Percentiles rank a stretch among this genome's conserved stretches.
Evolutionary conservation across 2,797 vertebrate genomes (phyloP).

Genomic region (Synanceia verrucosa): DNA sequence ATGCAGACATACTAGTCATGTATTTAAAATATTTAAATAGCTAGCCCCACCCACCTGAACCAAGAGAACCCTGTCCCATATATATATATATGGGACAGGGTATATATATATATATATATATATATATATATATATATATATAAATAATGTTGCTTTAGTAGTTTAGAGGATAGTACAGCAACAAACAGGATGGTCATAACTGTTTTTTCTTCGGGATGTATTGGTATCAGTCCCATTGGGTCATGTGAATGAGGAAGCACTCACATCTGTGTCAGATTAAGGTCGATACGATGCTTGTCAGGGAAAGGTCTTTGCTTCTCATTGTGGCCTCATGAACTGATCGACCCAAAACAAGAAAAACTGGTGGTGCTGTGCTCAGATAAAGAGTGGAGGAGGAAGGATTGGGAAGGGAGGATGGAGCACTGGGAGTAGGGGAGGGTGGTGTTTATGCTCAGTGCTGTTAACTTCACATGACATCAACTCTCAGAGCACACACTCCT

Average conservation of each 20-base stretch:
- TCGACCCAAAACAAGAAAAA: constrained; percentile 47
- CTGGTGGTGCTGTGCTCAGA: constrained; percentile 32
- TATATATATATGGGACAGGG: no score
- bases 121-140: no score
- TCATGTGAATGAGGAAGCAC: constrained; percentile 84
- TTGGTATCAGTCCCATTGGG: constrained; percentile 66
- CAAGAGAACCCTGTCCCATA: neutral
- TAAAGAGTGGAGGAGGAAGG: constrained; percentile 33
- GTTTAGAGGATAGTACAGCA: neutral
- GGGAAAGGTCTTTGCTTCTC: constrained; percentile 20
- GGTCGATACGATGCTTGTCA: constrained; percentile 30
- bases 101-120: no score
- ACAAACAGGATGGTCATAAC: neutral
- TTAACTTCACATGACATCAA: constrained; percentile 72
- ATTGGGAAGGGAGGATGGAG: constrained; percentile 47
- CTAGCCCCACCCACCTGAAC: neutral
- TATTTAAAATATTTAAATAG: neutral
- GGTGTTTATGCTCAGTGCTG: constrained; percentile 56
- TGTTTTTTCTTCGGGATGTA: constrained; percentile 19
- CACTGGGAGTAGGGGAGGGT: constrained; percentile 49
- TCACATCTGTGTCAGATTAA: constrained; percentile 83
- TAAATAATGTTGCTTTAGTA: no score
- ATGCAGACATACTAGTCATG: neutral
- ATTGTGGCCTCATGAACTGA: constrained; percentile 35
- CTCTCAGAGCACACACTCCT: constrained; percentile 46